phyloP scores from a whole-genome alignment of 2,888 invertebrate genomes.

The Apamea monoglypha region DNA sequence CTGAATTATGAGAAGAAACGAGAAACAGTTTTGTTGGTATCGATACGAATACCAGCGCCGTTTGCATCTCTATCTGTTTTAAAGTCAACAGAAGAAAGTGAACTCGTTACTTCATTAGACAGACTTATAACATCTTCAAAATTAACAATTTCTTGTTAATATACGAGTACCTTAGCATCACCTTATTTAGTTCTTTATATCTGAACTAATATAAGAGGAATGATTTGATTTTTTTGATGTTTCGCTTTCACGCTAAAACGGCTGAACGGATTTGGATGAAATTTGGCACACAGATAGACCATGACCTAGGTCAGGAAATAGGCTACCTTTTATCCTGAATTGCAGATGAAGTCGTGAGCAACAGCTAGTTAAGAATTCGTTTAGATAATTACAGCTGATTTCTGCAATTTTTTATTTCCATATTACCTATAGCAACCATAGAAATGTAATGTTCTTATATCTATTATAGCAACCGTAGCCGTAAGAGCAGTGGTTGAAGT shows the following conservation, averaged over 20 bases:
- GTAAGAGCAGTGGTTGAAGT: no score
- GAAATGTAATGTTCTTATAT: no score
- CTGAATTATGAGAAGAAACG: constrained; percentile 40
- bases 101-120: constrained; percentile 13
- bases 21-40: constrained; percentile 26
- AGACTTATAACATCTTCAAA: neutral
- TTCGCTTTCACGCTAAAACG: neutral
- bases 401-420: neutral
- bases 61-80: constrained; percentile 1
- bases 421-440: no score
- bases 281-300: neutral
- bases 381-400: neutral
- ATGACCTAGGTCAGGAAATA: neutral
- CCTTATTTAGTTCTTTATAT: neutral
- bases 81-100: constrained; percentile 30
- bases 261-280: neutral
- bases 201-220: neutral
- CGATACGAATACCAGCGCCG: neutral
- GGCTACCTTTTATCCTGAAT: neutral
- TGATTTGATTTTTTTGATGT: neutral
- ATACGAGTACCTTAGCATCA: neutral
- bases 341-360: no score
- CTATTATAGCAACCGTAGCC: neutral
- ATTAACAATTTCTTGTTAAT: constrained; percentile 7
- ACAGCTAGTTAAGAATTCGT: no score